Evolutionary conservation across 2,797 vertebrate species (phyloP).

Genomic region (Dallia pectoralis): DNA sequence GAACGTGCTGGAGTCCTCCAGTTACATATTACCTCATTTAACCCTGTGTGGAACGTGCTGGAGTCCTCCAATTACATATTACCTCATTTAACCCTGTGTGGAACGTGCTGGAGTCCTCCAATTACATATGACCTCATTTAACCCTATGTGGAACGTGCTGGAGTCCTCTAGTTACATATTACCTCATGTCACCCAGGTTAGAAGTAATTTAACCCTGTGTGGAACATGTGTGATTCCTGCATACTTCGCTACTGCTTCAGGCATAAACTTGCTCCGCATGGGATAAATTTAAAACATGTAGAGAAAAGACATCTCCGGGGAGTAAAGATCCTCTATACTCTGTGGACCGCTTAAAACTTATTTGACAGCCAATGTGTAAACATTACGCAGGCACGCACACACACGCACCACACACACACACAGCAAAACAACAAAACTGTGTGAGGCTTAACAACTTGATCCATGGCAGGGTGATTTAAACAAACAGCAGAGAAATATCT

Average conservation of each 20-base stretch:
- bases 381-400: slow-evolving; percentile 18
- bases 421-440: background rate
- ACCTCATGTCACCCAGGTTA: slow-evolving; percentile 25
- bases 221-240: slow-evolving; percentile 45
- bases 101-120: slow-evolving; percentile 34
- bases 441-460: slow-evolving; percentile 8
- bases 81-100: slow-evolving; percentile 25
- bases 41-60: slow-evolving; percentile 38
- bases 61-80: slow-evolving; percentile 49
- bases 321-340: slow-evolving; percentile 13
- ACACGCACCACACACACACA: background rate
- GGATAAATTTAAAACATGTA: slow-evolving; percentile 33
- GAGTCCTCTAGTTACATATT: too few relatives aligned
- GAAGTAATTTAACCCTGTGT: slow-evolving; percentile 33
- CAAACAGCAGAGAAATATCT: slow-evolving; percentile 3
- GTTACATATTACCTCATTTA: background rate
- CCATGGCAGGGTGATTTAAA: background rate
- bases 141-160: too few relatives aligned
- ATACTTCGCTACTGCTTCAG: slow-evolving; percentile 53
- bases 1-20: slow-evolving; percentile 48
- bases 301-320: slow-evolving; percentile 24
- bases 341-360: slow-evolving; percentile 20
- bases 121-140: too few relatives aligned
- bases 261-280: slow-evolving; percentile 55
- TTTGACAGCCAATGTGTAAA: background rate